These are phyloP conservation scores for Oscheius sp. DNA, from an alignment of 2,888 invertebrate species.

Conservation along the genomic window DNA sequence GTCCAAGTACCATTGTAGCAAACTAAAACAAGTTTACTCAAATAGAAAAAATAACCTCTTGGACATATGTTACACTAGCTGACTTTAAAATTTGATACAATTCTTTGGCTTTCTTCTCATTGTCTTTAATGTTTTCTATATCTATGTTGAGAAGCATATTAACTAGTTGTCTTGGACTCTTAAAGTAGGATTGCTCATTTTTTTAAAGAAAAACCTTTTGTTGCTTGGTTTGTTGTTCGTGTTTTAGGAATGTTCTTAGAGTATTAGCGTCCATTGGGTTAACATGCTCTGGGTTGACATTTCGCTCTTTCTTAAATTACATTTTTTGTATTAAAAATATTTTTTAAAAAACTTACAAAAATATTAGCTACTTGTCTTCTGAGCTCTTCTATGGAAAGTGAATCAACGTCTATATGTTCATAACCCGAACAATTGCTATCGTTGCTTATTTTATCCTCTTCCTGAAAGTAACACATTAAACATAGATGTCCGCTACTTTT, in stretches of 20 bases:
- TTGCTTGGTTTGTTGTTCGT: slow-evolving; percentile 3
- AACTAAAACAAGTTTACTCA: slow-evolving; percentile 20
- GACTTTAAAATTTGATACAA: not conserved
- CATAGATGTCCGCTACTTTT: not conserved
- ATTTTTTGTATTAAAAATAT: not conserved
- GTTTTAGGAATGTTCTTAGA: not conserved
- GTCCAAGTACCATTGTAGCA: slow-evolving; percentile 12
- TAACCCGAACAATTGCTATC: slow-evolving; percentile 15
- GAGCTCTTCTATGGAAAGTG: slow-evolving; percentile 9
- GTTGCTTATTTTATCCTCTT: slow-evolving; percentile 29
- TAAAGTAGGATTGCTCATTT: not conserved
- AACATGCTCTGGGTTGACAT: not conserved
- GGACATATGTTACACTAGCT: slow-evolving; percentile 9
- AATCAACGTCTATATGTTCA: slow-evolving; percentile 14
- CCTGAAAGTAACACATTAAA: slow-evolving; percentile 8
- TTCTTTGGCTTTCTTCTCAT: not conserved
- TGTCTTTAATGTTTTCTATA: not conserved
- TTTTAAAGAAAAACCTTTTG: not conserved
- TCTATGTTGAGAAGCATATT: slow-evolving; percentile 5
- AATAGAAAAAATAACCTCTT: slow-evolving; percentile 10
- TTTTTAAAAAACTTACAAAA: slow-evolving; percentile 1
- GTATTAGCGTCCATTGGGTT: not conserved
- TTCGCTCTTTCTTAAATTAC: slow-evolving; percentile 6
- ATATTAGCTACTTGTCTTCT: not conserved
- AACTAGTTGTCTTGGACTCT: slow-evolving; percentile 28